Base-by-base conservation (phyloP, 2,888 invertebrate genomes). In the Punctoribates punctum region DNA sequence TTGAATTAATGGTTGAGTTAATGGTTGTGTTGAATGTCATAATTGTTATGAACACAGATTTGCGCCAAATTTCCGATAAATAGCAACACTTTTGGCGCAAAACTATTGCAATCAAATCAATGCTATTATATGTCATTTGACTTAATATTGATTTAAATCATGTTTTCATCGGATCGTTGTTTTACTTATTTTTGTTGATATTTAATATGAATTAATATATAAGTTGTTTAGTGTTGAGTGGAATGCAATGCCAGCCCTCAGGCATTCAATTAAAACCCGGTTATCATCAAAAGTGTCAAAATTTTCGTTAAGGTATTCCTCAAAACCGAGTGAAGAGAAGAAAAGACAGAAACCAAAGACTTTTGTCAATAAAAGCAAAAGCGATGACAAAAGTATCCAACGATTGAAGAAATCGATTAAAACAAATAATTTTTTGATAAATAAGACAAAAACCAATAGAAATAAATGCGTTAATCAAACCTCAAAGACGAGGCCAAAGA, bases 201-300 rank as follows among this genome's bases (percentile, higher is more conserved):
- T 29, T 62, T 62, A 27, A 6, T 57, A 57, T 57, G 9, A 62
- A 29, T 62, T 27, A 27, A 62, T 62, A 60, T n/a, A 25, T 60
- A 6, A 11, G 2, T 23, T 25, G 13, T 27, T 62, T 34, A 34
- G n/a, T n/a, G n/a, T n/a, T n/a, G n/a, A n/a, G n/a, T n/a, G n/a
- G n/a, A 23, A 62, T 62, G 1, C 20, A 27, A 62, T 62, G 62
- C 62, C 62, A 62, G 25, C 62, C 11, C 62, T 62, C 13, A 25
- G 62, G 29, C 62, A 62, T 23, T 29, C 27, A 27, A 62, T 62
- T 2, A 62, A 27, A 23, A 62, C 62, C 62, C 27, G 62, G 29
- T 62, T 62, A 15, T 62, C 62, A 15, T 62, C 62, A 62, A 62
- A 62, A 17, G n/a, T 29, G 27, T 62, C 62, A 15, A 62, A 25